Conservation (phyloP, 1,140 invertebrate species). For the Sycophaga agraensis region DNA sequence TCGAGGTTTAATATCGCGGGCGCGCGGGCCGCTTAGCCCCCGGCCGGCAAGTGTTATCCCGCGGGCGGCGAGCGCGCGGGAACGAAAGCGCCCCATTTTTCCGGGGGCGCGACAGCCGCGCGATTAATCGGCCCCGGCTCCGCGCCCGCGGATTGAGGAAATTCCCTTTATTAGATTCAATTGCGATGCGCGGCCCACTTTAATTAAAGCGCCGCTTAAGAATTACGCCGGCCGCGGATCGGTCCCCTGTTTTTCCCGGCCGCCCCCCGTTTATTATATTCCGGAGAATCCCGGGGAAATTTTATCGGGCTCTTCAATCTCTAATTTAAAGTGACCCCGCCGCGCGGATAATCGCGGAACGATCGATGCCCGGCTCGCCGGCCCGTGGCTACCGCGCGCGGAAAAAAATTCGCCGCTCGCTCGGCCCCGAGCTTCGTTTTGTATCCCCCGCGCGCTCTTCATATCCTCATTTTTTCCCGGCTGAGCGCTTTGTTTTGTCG, state of each 20-base stretch:
- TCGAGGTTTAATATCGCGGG: too few species aligned
- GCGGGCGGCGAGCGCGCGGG: too few species aligned
- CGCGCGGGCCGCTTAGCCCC: too few species aligned
- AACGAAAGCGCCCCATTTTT: too few species aligned
- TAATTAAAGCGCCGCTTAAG: constrained; percentile 3
- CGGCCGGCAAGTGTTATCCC: too few species aligned
- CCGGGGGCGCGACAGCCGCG: neutral
- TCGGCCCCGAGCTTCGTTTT: neutral
- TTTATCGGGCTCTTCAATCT: constrained; percentile 25
- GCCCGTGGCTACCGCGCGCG: too few species aligned
- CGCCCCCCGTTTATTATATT: constrained; percentile 6
- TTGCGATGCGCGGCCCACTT: neutral
- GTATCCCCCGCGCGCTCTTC: neutral
- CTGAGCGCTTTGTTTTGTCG: neutral
- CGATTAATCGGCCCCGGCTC: neutral
- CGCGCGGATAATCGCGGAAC: constrained; percentile 10
- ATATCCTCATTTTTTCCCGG: neutral
- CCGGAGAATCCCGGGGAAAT: too few species aligned
- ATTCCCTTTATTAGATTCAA: constrained; percentile 15
- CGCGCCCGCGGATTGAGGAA: neutral
- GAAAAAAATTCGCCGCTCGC: too few species aligned
- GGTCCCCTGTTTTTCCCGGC: neutral
- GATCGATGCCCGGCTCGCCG: constrained; percentile 11
- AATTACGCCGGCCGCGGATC: constrained; percentile 2
- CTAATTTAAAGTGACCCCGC: constrained; percentile 2